Evolutionary conservation across 2,113 vertebrate genomes (phyloP).

Genomic region (Entosphenus tridentatus): DNA sequence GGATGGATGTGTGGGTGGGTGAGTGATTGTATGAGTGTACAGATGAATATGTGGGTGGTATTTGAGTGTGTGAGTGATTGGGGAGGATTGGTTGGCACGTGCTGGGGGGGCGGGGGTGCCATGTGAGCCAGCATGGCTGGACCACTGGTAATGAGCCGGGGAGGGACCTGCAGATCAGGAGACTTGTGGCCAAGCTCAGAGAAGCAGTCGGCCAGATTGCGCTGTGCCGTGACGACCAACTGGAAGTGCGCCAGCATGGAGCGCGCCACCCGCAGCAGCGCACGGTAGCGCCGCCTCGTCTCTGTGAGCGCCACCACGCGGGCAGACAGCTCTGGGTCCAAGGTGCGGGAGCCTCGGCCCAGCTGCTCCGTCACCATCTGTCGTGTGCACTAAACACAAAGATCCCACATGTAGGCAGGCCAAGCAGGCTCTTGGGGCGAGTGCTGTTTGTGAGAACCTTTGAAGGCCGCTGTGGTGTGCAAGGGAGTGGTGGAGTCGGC

Average conservation of each 20-base stretch:
- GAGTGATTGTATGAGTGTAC: not conserved
- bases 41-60: not conserved
- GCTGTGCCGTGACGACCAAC: not conserved
- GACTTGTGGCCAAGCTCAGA: not conserved
- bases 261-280: not conserved
- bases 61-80: not conserved
- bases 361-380: constrained; percentile 2
- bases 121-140: no score
- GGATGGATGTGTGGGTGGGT: not conserved
- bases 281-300: not conserved
- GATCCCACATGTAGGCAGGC: no score
- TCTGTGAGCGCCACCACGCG: constrained; percentile 1
- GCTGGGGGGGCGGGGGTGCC: no score
- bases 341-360: constrained; percentile 2
- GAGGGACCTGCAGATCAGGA: not conserved
- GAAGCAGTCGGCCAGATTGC: not conserved
- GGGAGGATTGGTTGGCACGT: not conserved
- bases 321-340: constrained; percentile 3
- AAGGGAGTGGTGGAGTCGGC: no score
- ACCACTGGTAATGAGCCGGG: no score
- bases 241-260: not conserved
- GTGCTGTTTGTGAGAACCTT: no score
- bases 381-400: constrained; percentile 5
- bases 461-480: no score
- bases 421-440: no score